Evolutionary conservation across 2,113 vertebrate species (phyloP).

Genomic region (Centropus bengalensis): DNA sequence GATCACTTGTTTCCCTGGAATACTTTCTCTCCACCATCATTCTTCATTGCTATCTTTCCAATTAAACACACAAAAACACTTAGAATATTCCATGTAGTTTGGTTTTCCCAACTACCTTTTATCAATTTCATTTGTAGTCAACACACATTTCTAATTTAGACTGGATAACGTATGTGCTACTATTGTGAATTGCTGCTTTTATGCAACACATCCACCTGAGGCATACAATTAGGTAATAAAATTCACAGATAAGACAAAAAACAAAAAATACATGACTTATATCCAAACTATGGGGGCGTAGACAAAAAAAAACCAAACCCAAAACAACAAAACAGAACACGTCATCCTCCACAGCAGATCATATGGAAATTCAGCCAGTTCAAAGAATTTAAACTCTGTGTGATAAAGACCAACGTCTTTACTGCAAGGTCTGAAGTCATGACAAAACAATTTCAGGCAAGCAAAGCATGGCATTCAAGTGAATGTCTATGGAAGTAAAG

Average conservation of each 20-base stretch:
- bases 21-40: neutral
- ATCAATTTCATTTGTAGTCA: neutral
- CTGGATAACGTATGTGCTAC: neutral
- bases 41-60: neutral
- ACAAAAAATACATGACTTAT: neutral
- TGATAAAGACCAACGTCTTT: neutral
- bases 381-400: neutral
- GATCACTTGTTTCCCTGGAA: neutral
- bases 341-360: neutral
- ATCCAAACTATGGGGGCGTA: neutral
- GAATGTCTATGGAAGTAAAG: neutral
- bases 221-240: neutral
- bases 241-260: neutral
- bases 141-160: neutral
- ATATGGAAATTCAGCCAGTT: neutral
- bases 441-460: neutral
- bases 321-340: neutral
- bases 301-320: neutral
- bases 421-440: neutral
- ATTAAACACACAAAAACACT: neutral
- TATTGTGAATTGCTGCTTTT: neutral
- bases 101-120: neutral
- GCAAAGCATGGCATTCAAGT: neutral
- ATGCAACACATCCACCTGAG: neutral
- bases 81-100: neutral